phyloP scores from a whole-genome alignment of 2,888 invertebrate species.

The Schrankia costaestrigalis region DNA sequence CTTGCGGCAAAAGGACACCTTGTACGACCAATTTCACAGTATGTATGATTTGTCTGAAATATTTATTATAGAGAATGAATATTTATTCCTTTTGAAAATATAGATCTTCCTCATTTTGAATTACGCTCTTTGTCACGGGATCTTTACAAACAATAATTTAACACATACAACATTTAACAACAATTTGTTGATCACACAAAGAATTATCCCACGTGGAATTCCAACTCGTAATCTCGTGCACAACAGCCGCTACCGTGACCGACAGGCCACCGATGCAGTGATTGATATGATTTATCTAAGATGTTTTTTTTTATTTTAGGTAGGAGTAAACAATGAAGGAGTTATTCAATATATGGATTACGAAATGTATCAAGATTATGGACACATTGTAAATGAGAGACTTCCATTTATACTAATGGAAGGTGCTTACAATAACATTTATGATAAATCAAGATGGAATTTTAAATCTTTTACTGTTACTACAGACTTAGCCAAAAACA shows the following conservation, averaged over 20 bases:
- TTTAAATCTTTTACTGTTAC: slow-evolving; percentile 38
- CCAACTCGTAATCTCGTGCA: no score
- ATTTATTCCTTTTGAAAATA: no score
- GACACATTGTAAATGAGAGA: slow-evolving; percentile 54
- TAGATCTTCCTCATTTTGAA: not conserved
- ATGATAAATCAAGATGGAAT: slow-evolving; percentile 42
- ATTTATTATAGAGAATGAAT: no score
- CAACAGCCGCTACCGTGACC: no score
- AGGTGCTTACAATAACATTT: slow-evolving; percentile 39
- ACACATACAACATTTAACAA: no score
- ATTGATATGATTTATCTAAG: no score
- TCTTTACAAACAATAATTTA: no score
- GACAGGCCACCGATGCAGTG: no score
- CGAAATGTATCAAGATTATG: slow-evolving; percentile 71
- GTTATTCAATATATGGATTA: slow-evolving; percentile 73
- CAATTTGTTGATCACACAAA: no score
- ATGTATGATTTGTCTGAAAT: slow-evolving; percentile 7
- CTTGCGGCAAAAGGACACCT: slow-evolving; percentile 77
- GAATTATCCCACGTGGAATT: no score
- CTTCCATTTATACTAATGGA: slow-evolving; percentile 18
- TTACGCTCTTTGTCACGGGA: no score
- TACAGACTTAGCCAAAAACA: slow-evolving; percentile 54
- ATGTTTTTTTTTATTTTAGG: slow-evolving; percentile 17
- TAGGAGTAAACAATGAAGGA: slow-evolving; percentile 59
- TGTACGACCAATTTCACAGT: slow-evolving; percentile 73